Evolutionary conservation across 2,888 invertebrate genomes (phyloP).

Genomic region (Lasioglossum zephyrum): DNA sequence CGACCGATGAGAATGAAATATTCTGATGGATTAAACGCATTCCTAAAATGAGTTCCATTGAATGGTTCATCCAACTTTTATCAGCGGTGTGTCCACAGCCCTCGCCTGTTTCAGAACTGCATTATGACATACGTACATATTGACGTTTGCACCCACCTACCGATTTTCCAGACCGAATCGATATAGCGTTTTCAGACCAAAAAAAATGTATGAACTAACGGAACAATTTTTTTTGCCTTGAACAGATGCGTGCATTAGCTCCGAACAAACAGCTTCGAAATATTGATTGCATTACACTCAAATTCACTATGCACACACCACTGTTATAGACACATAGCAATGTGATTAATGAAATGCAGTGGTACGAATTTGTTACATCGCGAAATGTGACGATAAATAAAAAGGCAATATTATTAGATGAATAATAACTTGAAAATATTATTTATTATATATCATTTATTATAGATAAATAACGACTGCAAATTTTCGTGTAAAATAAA

Average conservation of each 20-base stretch:
- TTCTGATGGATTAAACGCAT: constrained; percentile 11
- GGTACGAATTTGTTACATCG: background rate
- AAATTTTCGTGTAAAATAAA: too few relatives aligned
- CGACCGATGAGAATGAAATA: background rate
- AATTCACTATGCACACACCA: background rate
- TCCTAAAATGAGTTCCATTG: background rate
- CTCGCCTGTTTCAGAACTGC: background rate
- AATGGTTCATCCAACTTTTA: constrained; percentile 2
- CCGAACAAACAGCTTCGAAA: background rate
- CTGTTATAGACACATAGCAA: background rate
- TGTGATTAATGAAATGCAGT: background rate
- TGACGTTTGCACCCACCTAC: background rate
- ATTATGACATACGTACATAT: constrained; percentile 1
- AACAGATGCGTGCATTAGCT: background rate
- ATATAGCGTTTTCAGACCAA: background rate
- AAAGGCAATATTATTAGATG: background rate
- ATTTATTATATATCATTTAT: too few relatives aligned
- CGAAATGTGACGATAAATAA: too few relatives aligned
- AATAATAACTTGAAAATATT: background rate
- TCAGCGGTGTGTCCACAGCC: background rate
- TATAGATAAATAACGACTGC: too few relatives aligned
- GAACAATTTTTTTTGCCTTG: background rate
- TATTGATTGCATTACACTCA: background rate
- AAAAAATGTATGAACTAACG: background rate
- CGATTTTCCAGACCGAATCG: background rate